Base-by-base conservation (phyloP, 92 coral and sea anemone species). In the Chrysogorgia sp. region DNA sequence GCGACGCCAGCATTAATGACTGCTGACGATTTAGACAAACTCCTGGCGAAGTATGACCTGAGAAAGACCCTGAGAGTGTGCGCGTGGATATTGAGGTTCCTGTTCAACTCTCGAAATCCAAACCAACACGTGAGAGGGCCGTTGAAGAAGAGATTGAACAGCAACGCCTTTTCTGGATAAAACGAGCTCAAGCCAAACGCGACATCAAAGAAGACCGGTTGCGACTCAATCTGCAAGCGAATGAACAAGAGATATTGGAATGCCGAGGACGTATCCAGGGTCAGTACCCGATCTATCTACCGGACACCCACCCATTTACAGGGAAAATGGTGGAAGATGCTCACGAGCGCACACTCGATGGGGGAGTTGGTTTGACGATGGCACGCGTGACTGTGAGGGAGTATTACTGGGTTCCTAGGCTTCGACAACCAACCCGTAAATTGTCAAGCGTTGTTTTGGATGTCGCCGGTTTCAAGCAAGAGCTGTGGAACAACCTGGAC, bases 11-110 rank as follows among this genome's bases (percentile, higher is more conserved):
- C 41, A 15, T 24, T 32, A 1, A 40, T 22, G 22, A 21, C 37
- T 13, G 78, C n/a, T n/a, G n/a, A 87, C 58, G 83, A 79, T 59
- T 40, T 87, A 43, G 85, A 87, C 40, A 28, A 63, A 15, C 70
- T 87, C 15, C 77, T 83, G 0, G 40, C 41, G 23, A 78, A 75
- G 40, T 24, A 12, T 2, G 34, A 71, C 52, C 62, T 63, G 28
- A 58, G 84, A 75, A n/a, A n/a, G n/a, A n/a, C n/a, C n/a, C n/a
- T n/a, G n/a, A n/a, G n/a, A n/a, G n/a, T n/a, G n/a, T n/a, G n/a
- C n/a, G n/a, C n/a, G n/a, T n/a, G n/a, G n/a, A n/a, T n/a, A n/a
- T n/a, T n/a, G n/a, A n/a, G n/a, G n/a, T n/a, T n/a, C n/a, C n/a
- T n/a, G n/a, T n/a, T n/a, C n/a, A n/a, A n/a, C n/a, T n/a, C n/a